Evolutionary conservation across 2,888 invertebrate species (phyloP).

Genomic region (Carcina quercana): DNA sequence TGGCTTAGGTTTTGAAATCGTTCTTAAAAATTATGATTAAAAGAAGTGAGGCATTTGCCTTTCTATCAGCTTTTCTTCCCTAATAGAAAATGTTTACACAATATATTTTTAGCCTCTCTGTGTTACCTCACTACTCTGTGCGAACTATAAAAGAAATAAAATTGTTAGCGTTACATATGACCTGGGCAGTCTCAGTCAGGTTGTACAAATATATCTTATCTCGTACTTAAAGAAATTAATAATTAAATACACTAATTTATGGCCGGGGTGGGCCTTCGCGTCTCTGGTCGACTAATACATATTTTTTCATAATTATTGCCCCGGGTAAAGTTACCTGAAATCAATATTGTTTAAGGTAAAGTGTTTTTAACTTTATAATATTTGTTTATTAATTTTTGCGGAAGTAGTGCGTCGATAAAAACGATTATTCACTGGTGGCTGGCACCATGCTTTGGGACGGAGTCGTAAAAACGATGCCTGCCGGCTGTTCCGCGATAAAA

Average conservation of each 20-base stretch:
- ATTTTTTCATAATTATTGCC: conserved; percentile 51
- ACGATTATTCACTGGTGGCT: conserved; percentile 4
- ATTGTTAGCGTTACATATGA: conserved; percentile 65
- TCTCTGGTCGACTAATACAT: conserved; percentile 39
- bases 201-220: conserved; percentile 65
- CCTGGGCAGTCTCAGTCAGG: conserved; percentile 54
- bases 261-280: conserved; percentile 25
- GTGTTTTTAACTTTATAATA: not conserved
- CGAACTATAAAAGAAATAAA: conserved; percentile 61
- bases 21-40: too few species aligned
- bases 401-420: conserved; percentile 8
- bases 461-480: too few species aligned
- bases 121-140: conserved; percentile 35
- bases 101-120: conserved; percentile 12
- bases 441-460: too few species aligned
- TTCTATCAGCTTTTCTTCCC: too few species aligned
- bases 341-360: conserved; percentile 15
- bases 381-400: conserved; percentile 2
- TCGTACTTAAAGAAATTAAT: conserved; percentile 66
- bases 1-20: too few species aligned
- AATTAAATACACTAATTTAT: conserved; percentile 71
- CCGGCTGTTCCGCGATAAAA: too few species aligned
- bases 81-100: too few species aligned
- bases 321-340: conserved; percentile 45
- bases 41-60: too few species aligned